These are phyloP conservation scores for Subacronicta megacephala DNA, from an alignment of 2,888 invertebrate genomes.

Conservation along the genomic window DNA sequence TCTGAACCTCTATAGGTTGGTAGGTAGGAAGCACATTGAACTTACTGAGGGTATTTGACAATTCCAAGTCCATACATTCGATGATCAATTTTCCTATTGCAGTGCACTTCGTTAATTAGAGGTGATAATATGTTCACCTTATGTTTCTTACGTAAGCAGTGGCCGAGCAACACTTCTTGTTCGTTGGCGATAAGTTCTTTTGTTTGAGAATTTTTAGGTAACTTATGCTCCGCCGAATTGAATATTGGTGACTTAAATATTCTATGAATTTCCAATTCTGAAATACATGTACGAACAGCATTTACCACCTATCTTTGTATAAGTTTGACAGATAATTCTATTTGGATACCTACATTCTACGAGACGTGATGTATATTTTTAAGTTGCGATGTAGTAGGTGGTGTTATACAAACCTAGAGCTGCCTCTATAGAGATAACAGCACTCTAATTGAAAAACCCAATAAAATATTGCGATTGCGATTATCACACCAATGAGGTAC, in stretches of 20 bases:
- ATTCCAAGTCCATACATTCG: conserved; percentile 85
- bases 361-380: no score
- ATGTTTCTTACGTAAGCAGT: conserved; percentile 70
- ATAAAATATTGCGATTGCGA: neutral
- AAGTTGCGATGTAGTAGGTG: no score
- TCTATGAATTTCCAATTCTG: conserved; percentile 89
- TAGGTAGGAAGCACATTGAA: no score
- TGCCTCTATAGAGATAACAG: no score
- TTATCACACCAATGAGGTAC: neutral
- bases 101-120: conserved; percentile 81
- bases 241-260: conserved; percentile 87
- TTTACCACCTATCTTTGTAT: no score
- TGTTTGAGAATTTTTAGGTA: conserved; percentile 34
- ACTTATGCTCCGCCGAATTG: conserved; percentile 80
- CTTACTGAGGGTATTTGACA: conserved; percentile 61
- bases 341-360: no score
- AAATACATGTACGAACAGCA: conserved; percentile 17
- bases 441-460: no score
- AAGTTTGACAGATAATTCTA: no score
- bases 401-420: no score
- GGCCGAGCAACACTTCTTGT: conserved; percentile 74
- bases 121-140: conserved; percentile 86
- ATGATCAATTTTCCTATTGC: conserved; percentile 81
- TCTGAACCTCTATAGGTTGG: no score
- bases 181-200: conserved; percentile 49